These are phyloP conservation scores for Eudemis profundana DNA, from an alignment of 2,888 invertebrate species.

Conservation along the genomic window DNA sequence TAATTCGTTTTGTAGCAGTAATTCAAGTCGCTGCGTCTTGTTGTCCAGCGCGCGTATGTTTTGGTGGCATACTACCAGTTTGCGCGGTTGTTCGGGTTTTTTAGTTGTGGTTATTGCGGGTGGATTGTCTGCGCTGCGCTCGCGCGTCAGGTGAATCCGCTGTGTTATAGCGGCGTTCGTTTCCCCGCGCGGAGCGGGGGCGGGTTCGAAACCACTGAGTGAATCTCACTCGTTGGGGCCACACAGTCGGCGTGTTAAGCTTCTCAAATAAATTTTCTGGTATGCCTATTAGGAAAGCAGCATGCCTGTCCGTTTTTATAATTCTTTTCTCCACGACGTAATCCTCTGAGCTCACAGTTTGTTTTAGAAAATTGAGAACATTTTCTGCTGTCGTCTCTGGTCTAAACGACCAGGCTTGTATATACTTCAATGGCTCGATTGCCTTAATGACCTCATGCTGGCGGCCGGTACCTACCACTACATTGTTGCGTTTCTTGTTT, in stretches of 20 bases:
- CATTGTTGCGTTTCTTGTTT: not conserved
- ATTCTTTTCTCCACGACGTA: not conserved
- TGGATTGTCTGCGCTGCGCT: not conserved
- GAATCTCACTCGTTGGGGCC: no score
- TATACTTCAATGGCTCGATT: not conserved
- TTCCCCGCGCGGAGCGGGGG: slow-evolving; percentile 8
- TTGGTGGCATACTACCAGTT: not conserved
- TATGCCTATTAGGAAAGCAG: not conserved
- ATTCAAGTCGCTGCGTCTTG: slow-evolving; percentile 2
- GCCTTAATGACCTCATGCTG: not conserved
- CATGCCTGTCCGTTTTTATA: not conserved
- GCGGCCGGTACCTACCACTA: slow-evolving; percentile 1
- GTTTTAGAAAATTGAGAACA: not conserved
- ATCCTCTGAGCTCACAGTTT: not conserved
- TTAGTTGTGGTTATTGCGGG: not conserved
- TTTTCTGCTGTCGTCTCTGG: not conserved
- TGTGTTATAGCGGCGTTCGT: not conserved
- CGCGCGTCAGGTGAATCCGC: not conserved
- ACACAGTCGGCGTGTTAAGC: no score
- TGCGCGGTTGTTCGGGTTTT: not conserved
- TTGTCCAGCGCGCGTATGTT: slow-evolving; percentile 4
- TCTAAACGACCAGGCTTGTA: slow-evolving; percentile 5
- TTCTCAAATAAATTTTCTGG: no score
- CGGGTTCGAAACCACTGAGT: not conserved
- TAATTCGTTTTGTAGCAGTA: not conserved